Evolutionary conservation across 35 echinoderm and acorn worm genomes (phyloP).

Genomic region (Anneissia japonica): DNA sequence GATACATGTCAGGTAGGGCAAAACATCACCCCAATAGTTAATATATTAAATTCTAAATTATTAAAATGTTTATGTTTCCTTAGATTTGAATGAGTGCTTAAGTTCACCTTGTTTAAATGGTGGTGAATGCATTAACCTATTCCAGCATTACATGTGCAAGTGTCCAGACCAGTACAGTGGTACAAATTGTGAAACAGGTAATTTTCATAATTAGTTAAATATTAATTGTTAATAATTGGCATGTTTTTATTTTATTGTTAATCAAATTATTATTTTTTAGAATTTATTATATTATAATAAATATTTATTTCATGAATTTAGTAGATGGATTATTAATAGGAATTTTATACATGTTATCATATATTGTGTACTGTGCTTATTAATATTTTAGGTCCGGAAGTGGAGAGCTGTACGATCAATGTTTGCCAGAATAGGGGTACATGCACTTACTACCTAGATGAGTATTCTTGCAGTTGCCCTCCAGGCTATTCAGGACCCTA

Average conservation of each 20-base stretch:
- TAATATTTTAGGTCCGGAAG: neutral
- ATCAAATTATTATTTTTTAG: too few relatives aligned
- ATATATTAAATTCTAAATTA: neutral
- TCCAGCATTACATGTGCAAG: neutral
- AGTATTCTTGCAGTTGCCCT: conserved; percentile 37
- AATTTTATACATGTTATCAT: neutral
- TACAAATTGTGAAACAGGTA: neutral
- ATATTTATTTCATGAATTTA: too few relatives aligned
- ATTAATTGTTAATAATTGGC: too few relatives aligned
- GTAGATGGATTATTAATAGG: neutral
- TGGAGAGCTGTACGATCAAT: neutral
- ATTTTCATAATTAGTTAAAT: neutral
- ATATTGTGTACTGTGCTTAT: neutral
- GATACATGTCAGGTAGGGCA: too few relatives aligned
- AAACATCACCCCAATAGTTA: neutral
- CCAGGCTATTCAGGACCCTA: conserved; percentile 44
- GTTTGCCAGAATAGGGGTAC: conserved; percentile 33
- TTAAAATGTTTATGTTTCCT: neutral
- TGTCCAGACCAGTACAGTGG: neutral
- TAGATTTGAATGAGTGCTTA: neutral
- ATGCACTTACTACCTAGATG: conserved; percentile 32
- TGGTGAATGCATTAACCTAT: neutral
- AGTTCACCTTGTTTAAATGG: conserved; percentile 1
- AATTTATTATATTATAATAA: too few relatives aligned
- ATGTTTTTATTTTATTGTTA: too few relatives aligned